phyloP scores from a whole-genome alignment of 2,113 vertebrate genomes.

The Paramormyrops kingsleyae region DNA sequence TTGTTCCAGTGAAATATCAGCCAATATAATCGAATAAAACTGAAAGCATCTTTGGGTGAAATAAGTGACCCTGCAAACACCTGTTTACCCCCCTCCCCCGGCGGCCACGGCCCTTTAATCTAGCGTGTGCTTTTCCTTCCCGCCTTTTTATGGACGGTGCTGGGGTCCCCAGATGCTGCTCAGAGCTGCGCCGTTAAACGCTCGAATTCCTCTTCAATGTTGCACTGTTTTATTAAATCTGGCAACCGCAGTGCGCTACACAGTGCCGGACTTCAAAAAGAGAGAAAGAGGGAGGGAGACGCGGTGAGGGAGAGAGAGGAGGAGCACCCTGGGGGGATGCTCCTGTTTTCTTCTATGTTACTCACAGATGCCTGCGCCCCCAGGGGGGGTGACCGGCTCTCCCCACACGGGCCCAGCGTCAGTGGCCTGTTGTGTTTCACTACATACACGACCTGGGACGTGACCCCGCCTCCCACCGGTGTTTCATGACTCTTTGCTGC shows the following conservation, averaged over 20 bases:
- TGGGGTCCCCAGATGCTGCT: slow-evolving; percentile 38
- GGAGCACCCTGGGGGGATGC: slow-evolving; percentile 45
- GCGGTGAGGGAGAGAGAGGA: not conserved
- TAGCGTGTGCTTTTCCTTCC: slow-evolving; percentile 16
- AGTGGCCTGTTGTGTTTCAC: not conserved
- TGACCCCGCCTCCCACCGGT: not conserved
- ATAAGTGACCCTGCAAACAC: slow-evolving; percentile 15
- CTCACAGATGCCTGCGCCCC: not conserved
- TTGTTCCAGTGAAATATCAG: not conserved
- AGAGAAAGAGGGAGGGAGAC: not conserved
- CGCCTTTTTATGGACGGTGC: slow-evolving; percentile 43
- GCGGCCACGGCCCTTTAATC: slow-evolving; percentile 47
- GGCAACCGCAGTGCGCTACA: slow-evolving; percentile 35
- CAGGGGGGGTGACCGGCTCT: not conserved
- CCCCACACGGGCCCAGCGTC: not conserved
- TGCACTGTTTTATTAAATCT: slow-evolving; percentile 45
- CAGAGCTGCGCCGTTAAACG: slow-evolving; percentile 33
- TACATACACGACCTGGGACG: not conserved
- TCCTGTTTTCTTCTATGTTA: not conserved
- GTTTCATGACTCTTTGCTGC: not conserved
- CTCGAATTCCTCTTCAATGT: slow-evolving; percentile 39
- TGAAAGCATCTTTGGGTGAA: not conserved
- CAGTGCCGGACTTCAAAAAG: slow-evolving; percentile 47
- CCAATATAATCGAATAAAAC: not conserved
- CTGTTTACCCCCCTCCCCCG: slow-evolving; percentile 42